A percentile compares a stretch with the other conserved stretches of the same genome.
Evolutionary conservation across 2,113 vertebrate species (phyloP).

Genomic region (Eretmochelys imbricata): DNA sequence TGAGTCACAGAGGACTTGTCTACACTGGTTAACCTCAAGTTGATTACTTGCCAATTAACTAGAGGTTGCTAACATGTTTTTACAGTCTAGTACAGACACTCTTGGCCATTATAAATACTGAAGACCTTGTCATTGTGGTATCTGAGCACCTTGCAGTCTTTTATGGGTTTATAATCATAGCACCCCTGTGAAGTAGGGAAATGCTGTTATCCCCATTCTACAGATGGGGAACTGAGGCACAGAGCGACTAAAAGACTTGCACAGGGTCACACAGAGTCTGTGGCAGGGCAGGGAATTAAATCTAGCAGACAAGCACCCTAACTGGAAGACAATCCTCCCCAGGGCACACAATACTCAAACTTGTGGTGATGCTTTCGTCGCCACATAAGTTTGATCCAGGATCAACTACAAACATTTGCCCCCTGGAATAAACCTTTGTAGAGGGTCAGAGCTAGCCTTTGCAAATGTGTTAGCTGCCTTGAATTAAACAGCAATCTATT

Average conservation of each 20-base stretch:
- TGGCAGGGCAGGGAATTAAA: slow-evolving; percentile 8
- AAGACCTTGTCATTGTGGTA: background rate
- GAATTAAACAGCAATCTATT: background rate
- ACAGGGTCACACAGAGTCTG: background rate
- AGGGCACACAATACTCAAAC: background rate
- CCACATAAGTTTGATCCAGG: slow-evolving; percentile 9
- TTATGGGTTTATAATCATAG: background rate
- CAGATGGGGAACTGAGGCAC: background rate
- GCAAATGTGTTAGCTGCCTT: background rate
- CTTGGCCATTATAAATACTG: background rate
- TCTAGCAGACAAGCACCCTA: background rate
- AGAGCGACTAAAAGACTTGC: background rate
- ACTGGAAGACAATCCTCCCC: background rate
- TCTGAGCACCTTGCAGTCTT: background rate
- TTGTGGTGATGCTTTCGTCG: background rate
- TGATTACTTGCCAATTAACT: background rate
- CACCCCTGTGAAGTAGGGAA: background rate
- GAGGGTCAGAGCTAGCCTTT: background rate
- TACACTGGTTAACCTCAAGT: background rate
- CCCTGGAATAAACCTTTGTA: background rate
- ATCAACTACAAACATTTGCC: background rate
- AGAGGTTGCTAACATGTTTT: background rate
- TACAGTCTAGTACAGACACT: background rate
- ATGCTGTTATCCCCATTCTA: background rate
- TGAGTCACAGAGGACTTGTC: background rate